These are phyloP conservation scores for Xyliphius kryptos DNA, from an alignment of 2,113 vertebrate species.

Conservation along the genomic window DNA sequence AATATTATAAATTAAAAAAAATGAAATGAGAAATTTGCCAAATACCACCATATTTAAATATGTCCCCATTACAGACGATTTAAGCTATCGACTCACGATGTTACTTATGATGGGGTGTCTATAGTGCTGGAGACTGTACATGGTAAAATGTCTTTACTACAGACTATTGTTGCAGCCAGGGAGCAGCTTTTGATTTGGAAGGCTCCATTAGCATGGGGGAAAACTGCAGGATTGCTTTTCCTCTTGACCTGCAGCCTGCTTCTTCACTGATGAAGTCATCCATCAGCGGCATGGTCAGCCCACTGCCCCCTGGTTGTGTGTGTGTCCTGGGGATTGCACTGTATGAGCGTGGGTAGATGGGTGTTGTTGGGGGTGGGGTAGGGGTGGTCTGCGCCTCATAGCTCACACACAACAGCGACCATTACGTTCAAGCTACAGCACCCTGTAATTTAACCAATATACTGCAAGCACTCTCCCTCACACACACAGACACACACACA, in stretches of 20 bases:
- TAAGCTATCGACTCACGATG: too few species aligned
- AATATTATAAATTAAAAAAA: too few species aligned
- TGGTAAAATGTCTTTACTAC: too few species aligned
- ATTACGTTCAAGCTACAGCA: conserved; percentile 62
- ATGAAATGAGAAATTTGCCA: too few species aligned
- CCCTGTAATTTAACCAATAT: conserved; percentile 65
- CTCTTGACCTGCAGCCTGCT: conserved; percentile 54
- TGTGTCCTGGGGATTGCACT: conserved; percentile 38
- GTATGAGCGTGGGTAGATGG: conserved; percentile 29
- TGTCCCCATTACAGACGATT: too few species aligned
- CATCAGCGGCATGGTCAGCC: conserved; percentile 63
- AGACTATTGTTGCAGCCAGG: conserved; percentile 38
- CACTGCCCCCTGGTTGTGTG: conserved; percentile 25
- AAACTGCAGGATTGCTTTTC: conserved; percentile 66
- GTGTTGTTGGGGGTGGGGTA: conserved; percentile 20
- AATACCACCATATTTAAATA: too few species aligned
- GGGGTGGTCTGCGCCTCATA: conserved; percentile 56
- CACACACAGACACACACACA: conserved; percentile 35
- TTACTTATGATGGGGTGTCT: too few species aligned
- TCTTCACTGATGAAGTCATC: conserved; percentile 73
- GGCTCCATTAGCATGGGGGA: conserved; percentile 69
- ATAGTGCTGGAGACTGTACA: too few species aligned
- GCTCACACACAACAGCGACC: conserved; percentile 61
- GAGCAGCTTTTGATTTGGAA: conserved; percentile 60
- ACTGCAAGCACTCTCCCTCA: conserved; percentile 46